Conservation (phyloP, 2,888 invertebrate genomes). For the Callyntrura sp. region DNA sequence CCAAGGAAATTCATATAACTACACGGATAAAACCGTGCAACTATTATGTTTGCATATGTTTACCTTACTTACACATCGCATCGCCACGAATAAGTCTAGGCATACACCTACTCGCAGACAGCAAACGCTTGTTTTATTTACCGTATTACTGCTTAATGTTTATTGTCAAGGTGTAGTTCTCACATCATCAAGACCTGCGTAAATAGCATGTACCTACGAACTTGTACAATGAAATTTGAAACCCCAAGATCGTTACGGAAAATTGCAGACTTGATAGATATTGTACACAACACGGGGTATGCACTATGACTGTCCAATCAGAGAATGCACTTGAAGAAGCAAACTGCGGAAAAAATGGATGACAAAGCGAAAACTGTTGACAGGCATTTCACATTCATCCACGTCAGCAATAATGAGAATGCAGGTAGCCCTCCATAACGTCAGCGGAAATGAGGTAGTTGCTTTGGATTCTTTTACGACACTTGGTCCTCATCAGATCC, state of each 20-base stretch:
- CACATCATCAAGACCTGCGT: constrained; percentile 31
- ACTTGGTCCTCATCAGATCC: constrained; percentile 14
- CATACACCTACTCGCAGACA: constrained; percentile 45
- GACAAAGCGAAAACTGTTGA: constrained; percentile 69
- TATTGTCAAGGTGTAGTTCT: constrained; percentile 10
- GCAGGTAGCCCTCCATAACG: constrained; percentile 39
- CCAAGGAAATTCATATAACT: background rate
- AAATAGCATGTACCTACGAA: constrained; percentile 35
- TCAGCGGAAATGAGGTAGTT: constrained; percentile 44
- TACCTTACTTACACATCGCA: background rate
- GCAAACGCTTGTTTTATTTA: background rate
- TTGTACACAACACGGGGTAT: background rate
- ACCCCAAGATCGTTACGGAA: constrained; percentile 27
- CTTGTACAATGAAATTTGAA: background rate
- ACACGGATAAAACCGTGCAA: background rate
- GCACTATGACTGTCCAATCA: background rate
- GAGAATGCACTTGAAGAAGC: constrained; percentile 8
- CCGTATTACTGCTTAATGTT: background rate
- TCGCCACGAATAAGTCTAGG: background rate
- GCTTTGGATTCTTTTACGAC: constrained; percentile 10
- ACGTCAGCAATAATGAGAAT: constrained; percentile 60
- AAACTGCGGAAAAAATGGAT: constrained; percentile 57
- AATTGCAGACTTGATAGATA: constrained; percentile 1
- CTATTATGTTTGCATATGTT: background rate
- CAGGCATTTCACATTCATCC: constrained; percentile 54